Evolutionary conservation across 2,888 invertebrate genomes (phyloP).

Genomic region (Myopa tessellatipennis): DNA sequence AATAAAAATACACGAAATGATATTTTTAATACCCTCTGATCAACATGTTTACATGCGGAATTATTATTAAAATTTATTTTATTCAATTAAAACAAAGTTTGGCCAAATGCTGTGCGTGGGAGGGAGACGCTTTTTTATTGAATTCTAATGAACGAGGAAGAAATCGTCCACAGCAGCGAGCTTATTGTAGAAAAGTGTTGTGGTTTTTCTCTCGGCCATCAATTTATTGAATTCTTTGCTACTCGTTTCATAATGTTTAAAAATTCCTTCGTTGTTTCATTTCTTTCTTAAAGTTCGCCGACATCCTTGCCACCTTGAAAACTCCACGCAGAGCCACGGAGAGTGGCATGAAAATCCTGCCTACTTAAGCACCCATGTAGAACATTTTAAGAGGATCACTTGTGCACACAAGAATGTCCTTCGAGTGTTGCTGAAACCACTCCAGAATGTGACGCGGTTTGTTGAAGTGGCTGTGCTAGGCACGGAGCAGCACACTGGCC

Average conservation of each 20-base stretch:
- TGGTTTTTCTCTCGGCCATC: no score
- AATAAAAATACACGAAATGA: neutral
- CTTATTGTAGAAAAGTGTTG: no score
- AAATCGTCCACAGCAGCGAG: no score
- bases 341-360: constrained; percentile 10
- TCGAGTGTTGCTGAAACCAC: constrained; percentile 66
- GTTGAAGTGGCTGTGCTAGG: constrained; percentile 57
- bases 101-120: no score
- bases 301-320: constrained; percentile 4
- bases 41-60: neutral
- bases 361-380: constrained; percentile 34
- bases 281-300: neutral
- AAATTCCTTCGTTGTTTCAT: neutral
- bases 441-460: constrained; percentile 66
- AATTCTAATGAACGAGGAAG: no score
- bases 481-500: neutral
- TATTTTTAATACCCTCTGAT: neutral
- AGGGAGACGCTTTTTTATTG: no score
- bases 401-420: constrained; percentile 52
- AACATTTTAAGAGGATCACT: constrained; percentile 36
- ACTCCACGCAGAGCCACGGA: neutral
- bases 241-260: neutral
- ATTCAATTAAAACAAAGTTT: no score
- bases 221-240: no score
- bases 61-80: neutral